Evolutionary conservation across 2,113 vertebrate genomes (phyloP).

Genomic region (Mobula hypostoma): DNA sequence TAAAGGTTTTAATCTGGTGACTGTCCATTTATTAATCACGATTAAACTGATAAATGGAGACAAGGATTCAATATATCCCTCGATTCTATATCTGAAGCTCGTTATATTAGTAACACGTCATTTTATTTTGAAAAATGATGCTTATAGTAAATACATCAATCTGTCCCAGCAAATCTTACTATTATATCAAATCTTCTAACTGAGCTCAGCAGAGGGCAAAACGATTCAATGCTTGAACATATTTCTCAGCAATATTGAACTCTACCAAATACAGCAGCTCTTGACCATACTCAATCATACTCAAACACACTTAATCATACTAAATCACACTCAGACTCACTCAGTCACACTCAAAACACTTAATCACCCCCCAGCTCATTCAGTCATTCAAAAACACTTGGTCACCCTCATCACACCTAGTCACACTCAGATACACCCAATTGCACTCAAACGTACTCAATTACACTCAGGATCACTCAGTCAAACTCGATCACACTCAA

Average conservation of each 20-base stretch:
- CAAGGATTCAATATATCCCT: too few species aligned
- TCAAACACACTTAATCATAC: too few species aligned
- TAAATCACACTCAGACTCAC: too few species aligned
- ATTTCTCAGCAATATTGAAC: neutral
- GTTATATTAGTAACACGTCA: neutral
- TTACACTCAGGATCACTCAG: too few species aligned
- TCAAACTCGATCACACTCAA: too few species aligned
- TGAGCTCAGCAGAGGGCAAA: neutral
- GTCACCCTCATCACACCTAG: too few species aligned
- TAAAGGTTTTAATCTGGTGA: neutral
- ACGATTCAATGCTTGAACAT: neutral
- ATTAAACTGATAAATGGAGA: neutral
- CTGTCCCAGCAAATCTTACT: neutral
- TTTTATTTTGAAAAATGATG: neutral
- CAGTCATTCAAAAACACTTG: too few species aligned
- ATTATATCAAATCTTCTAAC: neutral
- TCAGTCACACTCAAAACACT: too few species aligned
- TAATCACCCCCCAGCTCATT: too few species aligned
- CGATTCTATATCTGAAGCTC: neutral
- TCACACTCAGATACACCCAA: too few species aligned
- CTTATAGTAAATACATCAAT: constrained; percentile 24
- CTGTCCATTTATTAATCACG: neutral
- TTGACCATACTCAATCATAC: neutral
- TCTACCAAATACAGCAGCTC: neutral
- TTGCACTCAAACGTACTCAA: too few species aligned